Evolutionary conservation across 2,797 vertebrate species (phyloP).

Genomic region (Erethizon dorsatum): DNA sequence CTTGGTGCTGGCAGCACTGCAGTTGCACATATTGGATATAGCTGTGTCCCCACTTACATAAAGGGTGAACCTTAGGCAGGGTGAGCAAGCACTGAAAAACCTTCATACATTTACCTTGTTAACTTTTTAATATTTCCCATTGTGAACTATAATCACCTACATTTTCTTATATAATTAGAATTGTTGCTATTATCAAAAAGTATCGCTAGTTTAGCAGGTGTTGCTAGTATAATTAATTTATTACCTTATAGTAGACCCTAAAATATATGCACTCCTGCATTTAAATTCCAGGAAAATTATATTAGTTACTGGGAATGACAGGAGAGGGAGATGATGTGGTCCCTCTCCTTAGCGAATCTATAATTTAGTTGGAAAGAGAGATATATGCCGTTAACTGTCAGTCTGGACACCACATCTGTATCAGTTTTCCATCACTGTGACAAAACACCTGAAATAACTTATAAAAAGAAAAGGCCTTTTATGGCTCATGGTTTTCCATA

Average conservation of each 20-base stretch:
- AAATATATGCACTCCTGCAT: not conserved
- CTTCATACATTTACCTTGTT: not conserved
- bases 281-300: constrained; percentile 20
- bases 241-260: not conserved
- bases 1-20: not conserved
- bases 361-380: constrained; percentile 20
- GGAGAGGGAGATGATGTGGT: not conserved
- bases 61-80: not conserved
- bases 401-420: not conserved
- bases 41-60: not conserved
- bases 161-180: constrained; percentile 37
- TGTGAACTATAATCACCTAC: not conserved
- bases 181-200: not conserved
- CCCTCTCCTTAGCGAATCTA: not conserved
- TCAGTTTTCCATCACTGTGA: not conserved
- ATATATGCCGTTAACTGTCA: not conserved
- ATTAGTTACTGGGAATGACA: not conserved
- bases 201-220: not conserved
- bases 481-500: not conserved
- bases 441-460: not conserved
- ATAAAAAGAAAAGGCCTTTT: not conserved
- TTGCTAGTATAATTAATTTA: constrained; percentile 11
- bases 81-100: not conserved
- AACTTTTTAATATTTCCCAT: not conserved
- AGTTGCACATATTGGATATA: not conserved